Evolutionary conservation across 2,113 vertebrate genomes (phyloP).

Genomic region (Pelecanoides urinatrix): DNA sequence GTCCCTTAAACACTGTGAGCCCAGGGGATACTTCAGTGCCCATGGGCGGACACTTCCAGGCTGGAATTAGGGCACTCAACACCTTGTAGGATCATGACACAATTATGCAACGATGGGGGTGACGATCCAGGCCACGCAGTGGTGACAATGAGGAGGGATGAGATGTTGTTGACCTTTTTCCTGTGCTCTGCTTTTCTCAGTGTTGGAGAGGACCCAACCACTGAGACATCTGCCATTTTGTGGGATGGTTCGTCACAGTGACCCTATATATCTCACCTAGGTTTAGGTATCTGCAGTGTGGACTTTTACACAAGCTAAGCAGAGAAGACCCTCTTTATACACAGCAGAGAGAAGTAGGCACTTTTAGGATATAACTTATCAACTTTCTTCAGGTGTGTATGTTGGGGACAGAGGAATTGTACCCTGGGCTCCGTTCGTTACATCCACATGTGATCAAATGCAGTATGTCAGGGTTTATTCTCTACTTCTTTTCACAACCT

Average conservation of each 20-base stretch:
- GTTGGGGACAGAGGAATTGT: neutral
- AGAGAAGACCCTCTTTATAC: neutral
- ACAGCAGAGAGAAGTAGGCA: neutral
- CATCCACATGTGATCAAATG: neutral
- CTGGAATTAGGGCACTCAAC: neutral
- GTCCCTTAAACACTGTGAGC: neutral
- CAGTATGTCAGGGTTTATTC: neutral
- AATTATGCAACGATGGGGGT: neutral
- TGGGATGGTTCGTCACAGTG: neutral
- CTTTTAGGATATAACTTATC: neutral
- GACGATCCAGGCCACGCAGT: fast-evolving
- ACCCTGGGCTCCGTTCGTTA: neutral
- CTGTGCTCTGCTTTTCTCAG: neutral
- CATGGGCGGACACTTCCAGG: neutral
- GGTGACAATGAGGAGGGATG: neutral
- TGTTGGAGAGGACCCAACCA: neutral
- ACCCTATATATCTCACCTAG: neutral
- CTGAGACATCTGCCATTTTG: neutral
- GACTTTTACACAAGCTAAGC: neutral
- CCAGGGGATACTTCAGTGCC: neutral
- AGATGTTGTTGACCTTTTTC: neutral
- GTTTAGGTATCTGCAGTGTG: neutral
- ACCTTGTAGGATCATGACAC: neutral
- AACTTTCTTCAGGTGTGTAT: neutral
- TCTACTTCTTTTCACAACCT: neutral